Evolutionary conservation across 2,113 vertebrate genomes (phyloP), one percentile per base, ranked within the genome.

Genomic region (Bujurquina vittata): DNA sequence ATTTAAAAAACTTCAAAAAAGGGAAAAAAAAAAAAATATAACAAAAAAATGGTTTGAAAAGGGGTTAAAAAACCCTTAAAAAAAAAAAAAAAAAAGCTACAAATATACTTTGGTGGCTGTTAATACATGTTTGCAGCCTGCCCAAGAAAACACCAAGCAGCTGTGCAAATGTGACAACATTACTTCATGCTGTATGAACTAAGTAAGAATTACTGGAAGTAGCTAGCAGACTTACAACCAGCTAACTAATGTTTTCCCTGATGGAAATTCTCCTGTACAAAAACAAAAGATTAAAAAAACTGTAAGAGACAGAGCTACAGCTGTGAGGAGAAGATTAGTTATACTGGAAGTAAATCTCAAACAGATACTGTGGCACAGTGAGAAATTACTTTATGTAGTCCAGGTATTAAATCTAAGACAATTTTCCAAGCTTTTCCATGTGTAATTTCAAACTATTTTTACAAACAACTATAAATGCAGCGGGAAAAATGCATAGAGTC

Each of bases 151-250:
- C 65, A 72, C 65, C 1, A 15, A 69, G 26, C 15, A 69, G 40
- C 20, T 67, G 22, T 67, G 0, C 23, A 1, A 69, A 18, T 29
- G 23, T 69, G 40, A 69, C 63, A 69, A 69, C 23, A 49, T 0
- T 11, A 69, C 65, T 52, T 69, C 23, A 69, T 52, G 23, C 43
- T 20, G 26, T 52, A 49, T 72, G 43, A 69, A 2, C 23, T 52
- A 17, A 52, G 65, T 72, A 31, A 72, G 43, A 72, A 20, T 23
- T 72, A 72, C 65, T 52, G 23, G 43, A 69, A 69, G 65, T 43
- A 69, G 65, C 43, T 69, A 10, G 43, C 23, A 69, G 65, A 69
- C 65, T 52, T 69, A 69, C 65, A 69, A 17, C 65, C 43, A 52
- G 43, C 65, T 69, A 69, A 52, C 43, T 69, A 69, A 31, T 69